Percentiles rank a stretch among this genome's conserved stretches.
Evolutionary conservation across 2,888 invertebrate species (phyloP).

Genomic region (Pollenia amentaria): DNA sequence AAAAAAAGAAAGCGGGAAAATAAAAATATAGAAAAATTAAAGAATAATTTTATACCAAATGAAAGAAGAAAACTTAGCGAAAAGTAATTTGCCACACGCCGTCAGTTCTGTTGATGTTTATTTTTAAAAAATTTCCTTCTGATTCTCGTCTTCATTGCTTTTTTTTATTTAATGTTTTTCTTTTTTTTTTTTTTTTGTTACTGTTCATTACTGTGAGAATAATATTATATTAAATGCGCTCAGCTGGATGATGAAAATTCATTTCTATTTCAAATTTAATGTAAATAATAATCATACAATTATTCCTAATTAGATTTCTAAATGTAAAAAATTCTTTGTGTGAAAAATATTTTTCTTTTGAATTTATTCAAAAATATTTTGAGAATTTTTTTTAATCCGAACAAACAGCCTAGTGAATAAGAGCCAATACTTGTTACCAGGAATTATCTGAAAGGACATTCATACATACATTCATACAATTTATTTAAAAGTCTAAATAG

Average conservation of each 20-base stretch:
- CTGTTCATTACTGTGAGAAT: constrained; percentile 14
- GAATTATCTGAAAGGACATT: too few species aligned
- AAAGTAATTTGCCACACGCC: constrained; percentile 63
- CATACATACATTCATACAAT: too few species aligned
- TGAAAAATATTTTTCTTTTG: background rate
- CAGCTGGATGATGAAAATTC: constrained; percentile 34
- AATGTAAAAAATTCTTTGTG: background rate
- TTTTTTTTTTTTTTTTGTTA: background rate
- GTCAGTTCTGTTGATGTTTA: constrained; percentile 57
- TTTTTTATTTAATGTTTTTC: background rate
- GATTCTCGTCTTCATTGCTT: too few species aligned
- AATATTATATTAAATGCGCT: constrained; percentile 43
- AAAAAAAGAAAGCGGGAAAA: background rate
- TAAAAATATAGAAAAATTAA: background rate
- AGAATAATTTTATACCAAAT: constrained; percentile 1
- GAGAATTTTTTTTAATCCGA: too few species aligned
- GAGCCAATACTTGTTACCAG: too few species aligned
- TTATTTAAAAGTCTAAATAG: too few species aligned
- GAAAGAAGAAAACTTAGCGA: constrained; percentile 28
- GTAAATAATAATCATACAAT: background rate
- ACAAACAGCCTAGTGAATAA: too few species aligned
- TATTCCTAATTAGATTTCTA: constrained; percentile 13
- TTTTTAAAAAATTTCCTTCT: constrained; percentile 5
- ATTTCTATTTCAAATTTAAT: constrained; percentile 36
- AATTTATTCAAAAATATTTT: too few species aligned